These are phyloP conservation scores for Chironomus riparius DNA, from an alignment of 2,888 invertebrate species.

Conservation along the genomic window DNA sequence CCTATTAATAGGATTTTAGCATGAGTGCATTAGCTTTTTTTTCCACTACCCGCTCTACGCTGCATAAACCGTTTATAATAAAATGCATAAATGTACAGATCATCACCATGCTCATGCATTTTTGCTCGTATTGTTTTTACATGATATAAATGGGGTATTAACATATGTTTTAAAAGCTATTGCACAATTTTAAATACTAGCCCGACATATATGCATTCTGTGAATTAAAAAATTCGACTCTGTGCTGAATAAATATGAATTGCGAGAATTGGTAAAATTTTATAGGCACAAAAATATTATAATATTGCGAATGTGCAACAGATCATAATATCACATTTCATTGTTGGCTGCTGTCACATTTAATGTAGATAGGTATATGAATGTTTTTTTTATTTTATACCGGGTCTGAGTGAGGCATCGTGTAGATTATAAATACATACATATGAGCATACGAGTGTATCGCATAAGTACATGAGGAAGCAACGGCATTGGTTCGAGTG, in stretches of 20 bases:
- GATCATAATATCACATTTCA: constrained; percentile 10
- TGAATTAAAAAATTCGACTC: not conserved
- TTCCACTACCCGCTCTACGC: not conserved
- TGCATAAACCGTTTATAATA: not conserved
- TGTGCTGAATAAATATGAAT: not conserved
- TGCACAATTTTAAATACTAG: constrained; percentile 2
- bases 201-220: not conserved
- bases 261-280: not conserved
- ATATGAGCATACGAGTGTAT: not conserved
- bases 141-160: constrained; percentile 2
- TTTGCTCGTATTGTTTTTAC: not conserved
- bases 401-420: not conserved
- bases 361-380: not conserved
- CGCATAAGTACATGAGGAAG: not conserved
- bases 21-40: not conserved
- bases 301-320: constrained; percentile 17
- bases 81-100: not conserved
- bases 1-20: not conserved
- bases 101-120: not conserved
- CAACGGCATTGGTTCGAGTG: not conserved
- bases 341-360: constrained; percentile 3
- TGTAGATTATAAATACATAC: not conserved
- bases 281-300: not conserved
- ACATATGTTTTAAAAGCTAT: constrained; percentile 11
- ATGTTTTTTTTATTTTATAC: not conserved